Percentiles rank a stretch among this genome's conserved stretches.
Conservation (phyloP, 1,140 invertebrate species). For the Muscidifurax raptorellus region DNA sequence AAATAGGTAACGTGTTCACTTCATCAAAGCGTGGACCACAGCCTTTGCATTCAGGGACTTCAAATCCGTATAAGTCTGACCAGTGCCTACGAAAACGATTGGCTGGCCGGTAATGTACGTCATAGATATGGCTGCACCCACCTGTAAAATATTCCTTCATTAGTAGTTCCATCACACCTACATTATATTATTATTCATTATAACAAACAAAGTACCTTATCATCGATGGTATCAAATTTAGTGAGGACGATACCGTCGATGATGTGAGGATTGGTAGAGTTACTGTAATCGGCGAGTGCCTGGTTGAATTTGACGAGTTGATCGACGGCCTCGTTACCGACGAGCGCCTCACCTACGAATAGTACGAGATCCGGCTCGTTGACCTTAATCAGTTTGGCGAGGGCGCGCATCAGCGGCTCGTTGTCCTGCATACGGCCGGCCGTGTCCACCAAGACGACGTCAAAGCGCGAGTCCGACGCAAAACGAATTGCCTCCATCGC, state of each 20-base stretch:
- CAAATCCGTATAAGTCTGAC: slow-evolving; percentile 98
- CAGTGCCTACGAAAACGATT: slow-evolving; percentile 99
- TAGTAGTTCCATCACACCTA: too few relatives aligned
- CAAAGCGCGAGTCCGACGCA: slow-evolving; percentile 87
- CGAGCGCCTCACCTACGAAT: slow-evolving; percentile 99
- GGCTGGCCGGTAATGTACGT: slow-evolving; percentile 99
- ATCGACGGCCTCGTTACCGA: slow-evolving; percentile 99
- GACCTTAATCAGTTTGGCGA: slow-evolving; percentile 91
- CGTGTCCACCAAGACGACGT: slow-evolving; percentile 97
- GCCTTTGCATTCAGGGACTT: slow-evolving; percentile 98
- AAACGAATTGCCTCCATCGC: slow-evolving; percentile 97
- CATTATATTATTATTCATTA: slow-evolving; percentile 8
- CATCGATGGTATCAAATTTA: slow-evolving; percentile 99
- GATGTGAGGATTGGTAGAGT: slow-evolving; percentile 88
- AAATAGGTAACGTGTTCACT: slow-evolving; percentile 76
- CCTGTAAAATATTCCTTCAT: slow-evolving; percentile 77
- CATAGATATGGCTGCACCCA: slow-evolving; percentile 99
- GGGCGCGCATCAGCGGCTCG: slow-evolving; percentile 97
- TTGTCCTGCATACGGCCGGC: slow-evolving; percentile 99
- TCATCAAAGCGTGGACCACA: slow-evolving; percentile 97
- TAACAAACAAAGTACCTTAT: slow-evolving; percentile 83
- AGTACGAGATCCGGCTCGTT: slow-evolving; percentile 98
- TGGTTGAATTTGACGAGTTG: slow-evolving; percentile 99
- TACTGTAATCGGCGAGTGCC: slow-evolving; percentile 92
- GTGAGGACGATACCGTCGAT: slow-evolving; percentile 99